Evolutionary conservation across 2,888 invertebrate genomes (phyloP), one percentile per base, ranked within the genome.

Genomic region (Acrobasis suavella): DNA sequence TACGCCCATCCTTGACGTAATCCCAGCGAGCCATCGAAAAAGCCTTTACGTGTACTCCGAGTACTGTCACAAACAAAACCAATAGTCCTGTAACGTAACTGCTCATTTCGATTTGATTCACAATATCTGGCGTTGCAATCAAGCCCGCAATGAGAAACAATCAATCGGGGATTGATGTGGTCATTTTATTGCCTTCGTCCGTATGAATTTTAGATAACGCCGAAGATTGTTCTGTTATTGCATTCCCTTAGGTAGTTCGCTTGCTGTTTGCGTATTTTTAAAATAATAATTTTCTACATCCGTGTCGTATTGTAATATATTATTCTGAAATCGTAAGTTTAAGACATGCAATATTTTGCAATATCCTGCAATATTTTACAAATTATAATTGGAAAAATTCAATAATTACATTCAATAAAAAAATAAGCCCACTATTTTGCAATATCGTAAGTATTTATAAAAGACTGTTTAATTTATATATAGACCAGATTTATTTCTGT

Each of bases 1-100:
- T 75, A 91, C 91, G 89, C 67, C 91, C 91, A 75, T 87, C 83
- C 71, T 80, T 88, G 1, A 91, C 85, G 70, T 91, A 91, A 69
- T 91, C 83, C 62, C 58, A 63, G 42, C 42, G 16, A 49, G 50
- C 9, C 17, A 16, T 9, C 63, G 65, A 2, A 15, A 63, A 17
- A 51, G 37, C 68, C 2, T 17, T 50, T 14, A 65, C 59, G 12
- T 63, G 15, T 16, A 52, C 63, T 16, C 65, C 9, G 14, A 42
- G 39, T 15, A 63, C 50, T 1, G 50, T 38, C 8, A 62, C 12
- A 16, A 62, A 61, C 37, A 66, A 38, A 37, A 56, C 39, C 37
- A 38, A 38, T 37, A 60, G 50, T 59, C 62, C 16, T 54, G 56
- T 22, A 59, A 58, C 46, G 49, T 17, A 64, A 66, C 64, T 59